Evolutionary conservation across 37 sponge, comb jelly and placozoan species (phyloP).

Genomic region (Cliona cf. orientalis): DNA sequence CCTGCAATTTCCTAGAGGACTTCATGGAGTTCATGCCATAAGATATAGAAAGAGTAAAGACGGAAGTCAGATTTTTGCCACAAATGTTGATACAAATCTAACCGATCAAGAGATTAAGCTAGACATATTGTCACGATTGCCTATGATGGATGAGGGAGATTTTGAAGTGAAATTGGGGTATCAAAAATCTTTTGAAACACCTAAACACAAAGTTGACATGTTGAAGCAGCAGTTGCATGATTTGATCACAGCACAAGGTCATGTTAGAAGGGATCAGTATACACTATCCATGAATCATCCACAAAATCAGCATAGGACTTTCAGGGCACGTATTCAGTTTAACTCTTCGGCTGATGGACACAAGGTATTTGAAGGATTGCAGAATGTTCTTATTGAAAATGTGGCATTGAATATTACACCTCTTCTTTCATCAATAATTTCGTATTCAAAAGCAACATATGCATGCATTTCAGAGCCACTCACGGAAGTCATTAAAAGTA

Average conservation of each 20-base stretch:
- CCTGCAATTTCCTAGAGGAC: neutral
- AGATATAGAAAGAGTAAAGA: neutral
- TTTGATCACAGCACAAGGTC: neutral
- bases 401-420: too few relatives aligned
- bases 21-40: neutral
- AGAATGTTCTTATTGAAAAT: too few relatives aligned
- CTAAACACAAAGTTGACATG: neutral
- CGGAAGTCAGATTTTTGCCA: neutral
- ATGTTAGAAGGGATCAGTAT: too few relatives aligned
- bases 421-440: too few relatives aligned
- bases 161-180: neutral
- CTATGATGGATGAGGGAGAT: neutral
- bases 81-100: neutral
- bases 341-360: too few relatives aligned
- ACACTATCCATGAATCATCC: too few relatives aligned
- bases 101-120: neutral
- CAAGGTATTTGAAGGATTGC: too few relatives aligned
- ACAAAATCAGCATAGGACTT: too few relatives aligned
- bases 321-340: too few relatives aligned
- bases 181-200: neutral
- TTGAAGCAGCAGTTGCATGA: neutral
- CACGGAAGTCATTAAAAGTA: too few relatives aligned
- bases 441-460: too few relatives aligned
- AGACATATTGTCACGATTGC: neutral
- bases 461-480: too few relatives aligned